phyloP scores from a whole-genome alignment of 2,888 invertebrate species.

The Ormyrus pomaceus region DNA sequence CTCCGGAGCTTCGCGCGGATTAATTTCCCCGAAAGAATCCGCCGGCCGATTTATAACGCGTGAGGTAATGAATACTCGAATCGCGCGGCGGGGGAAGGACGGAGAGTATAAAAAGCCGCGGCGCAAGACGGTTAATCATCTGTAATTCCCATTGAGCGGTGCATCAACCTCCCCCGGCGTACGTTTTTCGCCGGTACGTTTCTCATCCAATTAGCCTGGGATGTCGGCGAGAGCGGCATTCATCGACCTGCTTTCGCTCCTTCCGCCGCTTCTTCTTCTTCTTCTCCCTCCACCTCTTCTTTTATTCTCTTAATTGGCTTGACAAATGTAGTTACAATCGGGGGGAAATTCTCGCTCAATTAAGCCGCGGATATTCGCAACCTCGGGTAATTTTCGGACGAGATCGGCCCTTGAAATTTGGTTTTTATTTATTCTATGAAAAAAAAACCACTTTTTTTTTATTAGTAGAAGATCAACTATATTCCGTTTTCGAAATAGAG shows the following conservation, averaged over 20 bases:
- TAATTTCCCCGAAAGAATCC: constrained; percentile 2
- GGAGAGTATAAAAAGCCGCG: no score
- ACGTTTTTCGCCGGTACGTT: constrained; percentile 13
- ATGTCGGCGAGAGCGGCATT: no score
- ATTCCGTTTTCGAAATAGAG: no score
- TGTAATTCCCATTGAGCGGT: constrained; percentile 22
- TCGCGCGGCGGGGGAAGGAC: neutral
- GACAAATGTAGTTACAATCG: constrained; percentile 25
- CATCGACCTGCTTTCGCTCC: neutral
- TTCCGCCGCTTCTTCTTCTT: constrained; percentile 3
- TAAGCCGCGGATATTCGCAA: neutral
- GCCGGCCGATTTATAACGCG: neutral
- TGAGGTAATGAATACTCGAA: constrained; percentile 33
- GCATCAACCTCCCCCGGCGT: neutral
- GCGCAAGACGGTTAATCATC: constrained; percentile 29
- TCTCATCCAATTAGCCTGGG: constrained; percentile 28
- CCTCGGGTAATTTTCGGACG: no score
- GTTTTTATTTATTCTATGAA: neutral
- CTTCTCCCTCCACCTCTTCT: neutral
- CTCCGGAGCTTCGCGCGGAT: neutral
- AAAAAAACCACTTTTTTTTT: neutral
- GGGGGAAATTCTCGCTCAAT: constrained; percentile 12
- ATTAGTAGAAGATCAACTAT: no score
- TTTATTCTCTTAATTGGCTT: constrained; percentile 7
- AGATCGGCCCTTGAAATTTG: neutral